These are phyloP conservation scores for Callinectes sapidus DNA, from an alignment of 2,888 invertebrate species.

Conservation along the genomic window DNA sequence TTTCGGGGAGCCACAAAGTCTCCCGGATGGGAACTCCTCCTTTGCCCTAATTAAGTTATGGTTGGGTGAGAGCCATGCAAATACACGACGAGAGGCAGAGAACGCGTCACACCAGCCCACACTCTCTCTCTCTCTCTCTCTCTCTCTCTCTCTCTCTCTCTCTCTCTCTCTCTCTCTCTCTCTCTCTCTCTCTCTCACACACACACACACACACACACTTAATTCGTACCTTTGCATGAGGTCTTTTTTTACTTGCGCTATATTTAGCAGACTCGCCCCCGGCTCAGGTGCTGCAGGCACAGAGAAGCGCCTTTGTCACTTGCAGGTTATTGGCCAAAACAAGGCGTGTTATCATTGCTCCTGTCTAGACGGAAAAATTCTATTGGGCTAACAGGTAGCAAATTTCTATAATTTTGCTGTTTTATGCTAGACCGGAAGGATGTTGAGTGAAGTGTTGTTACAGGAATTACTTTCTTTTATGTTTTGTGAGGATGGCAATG, in stretches of 20 bases:
- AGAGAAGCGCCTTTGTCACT: background rate
- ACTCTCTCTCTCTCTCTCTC: background rate
- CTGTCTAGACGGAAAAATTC: background rate
- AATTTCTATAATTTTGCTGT: background rate
- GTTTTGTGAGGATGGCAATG: too few species aligned
- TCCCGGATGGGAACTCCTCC: constrained; percentile 41
- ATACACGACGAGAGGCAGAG: background rate
- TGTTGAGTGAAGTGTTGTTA: too few species aligned
- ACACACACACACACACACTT: background rate
- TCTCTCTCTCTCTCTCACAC: constrained; percentile 20
- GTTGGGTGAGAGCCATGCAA: constrained; percentile 47
- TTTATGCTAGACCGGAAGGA: too few species aligned
- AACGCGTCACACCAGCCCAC: background rate
- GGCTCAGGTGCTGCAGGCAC: background rate
- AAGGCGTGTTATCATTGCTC: background rate
- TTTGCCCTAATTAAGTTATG: constrained; percentile 59
- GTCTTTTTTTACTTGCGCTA: background rate
- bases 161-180: constrained; percentile 5
- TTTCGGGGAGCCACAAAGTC: constrained; percentile 41
- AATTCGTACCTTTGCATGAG: background rate
- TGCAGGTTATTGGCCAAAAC: background rate
- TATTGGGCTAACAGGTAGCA: background rate
- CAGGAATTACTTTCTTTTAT: too few species aligned
- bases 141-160: background rate
- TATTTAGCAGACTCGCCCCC: background rate